Percentiles rank a stretch among this genome's conserved stretches.
Evolutionary conservation across 2,113 vertebrate genomes (phyloP).

Genomic region (Dipodomys spectabilis): DNA sequence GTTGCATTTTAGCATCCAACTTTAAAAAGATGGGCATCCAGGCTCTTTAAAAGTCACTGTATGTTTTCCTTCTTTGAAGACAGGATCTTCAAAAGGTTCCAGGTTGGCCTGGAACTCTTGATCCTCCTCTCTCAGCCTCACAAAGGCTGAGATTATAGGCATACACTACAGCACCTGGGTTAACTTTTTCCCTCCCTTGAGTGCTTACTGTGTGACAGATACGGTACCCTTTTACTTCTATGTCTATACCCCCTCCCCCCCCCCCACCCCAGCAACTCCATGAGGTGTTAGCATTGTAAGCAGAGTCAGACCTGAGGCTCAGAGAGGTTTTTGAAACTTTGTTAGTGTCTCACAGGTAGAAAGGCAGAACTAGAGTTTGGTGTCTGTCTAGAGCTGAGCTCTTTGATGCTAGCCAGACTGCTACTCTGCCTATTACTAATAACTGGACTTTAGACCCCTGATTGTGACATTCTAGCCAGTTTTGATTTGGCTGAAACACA

Average conservation of each 20-base stretch:
- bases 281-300: background rate
- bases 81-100: background rate
- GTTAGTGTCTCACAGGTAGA: slow-evolving; percentile 6
- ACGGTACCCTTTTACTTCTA: too few relatives aligned
- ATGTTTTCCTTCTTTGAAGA: background rate
- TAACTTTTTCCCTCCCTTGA: background rate
- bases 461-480: slow-evolving; percentile 51
- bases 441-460: slow-evolving; percentile 39
- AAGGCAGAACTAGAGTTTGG: slow-evolving; percentile 14
- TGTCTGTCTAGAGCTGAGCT: background rate
- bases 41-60: background rate
- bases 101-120: background rate
- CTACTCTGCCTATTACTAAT: slow-evolving; percentile 39
- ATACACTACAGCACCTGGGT: background rate
- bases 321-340: background rate
- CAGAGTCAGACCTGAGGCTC: background rate
- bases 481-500: background rate
- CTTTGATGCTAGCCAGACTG: background rate
- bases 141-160: background rate
- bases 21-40: background rate
- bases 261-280: background rate
- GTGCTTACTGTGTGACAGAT: background rate
- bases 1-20: background rate
- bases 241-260: background rate
- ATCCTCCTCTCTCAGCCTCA: background rate